Evolutionary conservation across 2,888 invertebrate species (phyloP), one percentile per base, ranked within the genome.

Genomic region (Drosophila testacea): DNA sequence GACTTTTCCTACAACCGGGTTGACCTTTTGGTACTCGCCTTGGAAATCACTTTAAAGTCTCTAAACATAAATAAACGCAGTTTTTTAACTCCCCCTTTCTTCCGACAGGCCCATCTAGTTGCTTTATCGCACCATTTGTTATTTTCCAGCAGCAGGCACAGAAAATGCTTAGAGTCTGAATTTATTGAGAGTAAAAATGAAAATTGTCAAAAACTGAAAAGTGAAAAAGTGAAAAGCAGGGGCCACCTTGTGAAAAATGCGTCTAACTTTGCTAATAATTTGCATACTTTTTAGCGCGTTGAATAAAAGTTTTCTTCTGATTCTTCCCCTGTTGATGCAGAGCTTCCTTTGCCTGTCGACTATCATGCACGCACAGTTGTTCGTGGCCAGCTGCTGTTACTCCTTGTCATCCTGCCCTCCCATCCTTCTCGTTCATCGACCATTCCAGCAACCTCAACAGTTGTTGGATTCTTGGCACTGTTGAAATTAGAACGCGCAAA

Each of bases 211-310:
- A 85, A 80, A 59, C 62, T 50, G 48, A 54, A 73, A 59, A 54
- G 67, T 63, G 62, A 64, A 57, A 57, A 38, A 22, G 22, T 16
- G 22, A 22, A 22, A 22, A 22, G 22, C 39, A 50, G 63, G 59
- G 42, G 54, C 52, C 57, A 70, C 50, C 57, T 59, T 51, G 77
- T 88, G 79, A 83, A 77, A 83, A 81, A 88, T 85, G 86, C 67
- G 79, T 69, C 72, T 70, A 88, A 88, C 89, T 85, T 86, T 86
- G 47, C 79, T 86, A 81, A 85, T 85, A 88, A 85, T 85, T 88
- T 85, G 84, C 86, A 86, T 83, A 83, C 81, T 83, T 83, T 83
- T 86, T 69, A 71, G 73, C 78, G 86, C 81, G 55, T 11, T 44
- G 57, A 39, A 57, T 62, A 67, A 80, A 81, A 80, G 65, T 76